phyloP scores from a whole-genome alignment of 2,888 invertebrate genomes.

The Anodontia alba region DNA sequence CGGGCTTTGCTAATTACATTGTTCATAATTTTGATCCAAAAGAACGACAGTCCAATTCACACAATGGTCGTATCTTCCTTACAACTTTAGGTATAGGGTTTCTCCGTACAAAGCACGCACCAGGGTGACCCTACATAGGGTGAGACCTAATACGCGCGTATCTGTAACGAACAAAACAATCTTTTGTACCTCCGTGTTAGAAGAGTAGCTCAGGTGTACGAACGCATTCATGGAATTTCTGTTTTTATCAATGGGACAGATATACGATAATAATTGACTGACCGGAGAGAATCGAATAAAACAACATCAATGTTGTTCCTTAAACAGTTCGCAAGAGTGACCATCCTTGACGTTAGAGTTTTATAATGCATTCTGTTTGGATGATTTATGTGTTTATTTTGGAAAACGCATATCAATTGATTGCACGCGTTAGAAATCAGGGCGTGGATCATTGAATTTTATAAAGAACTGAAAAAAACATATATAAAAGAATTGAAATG shows the following conservation, averaged over 20 bases:
- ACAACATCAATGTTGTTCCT: slow-evolving; percentile 12
- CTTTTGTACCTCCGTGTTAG: slow-evolving; percentile 10
- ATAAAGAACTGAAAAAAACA: no score
- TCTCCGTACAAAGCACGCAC: slow-evolving; percentile 50
- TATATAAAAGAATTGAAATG: no score
- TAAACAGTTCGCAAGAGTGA: neutral
- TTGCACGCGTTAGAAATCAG: neutral
- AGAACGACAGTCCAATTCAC: slow-evolving; percentile 54
- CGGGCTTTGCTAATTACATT: slow-evolving; percentile 45
- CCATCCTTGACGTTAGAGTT: neutral
- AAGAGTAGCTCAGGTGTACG: slow-evolving; percentile 5
- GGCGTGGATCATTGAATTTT: neutral
- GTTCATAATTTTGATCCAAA: slow-evolving; percentile 45
- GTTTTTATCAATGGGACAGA: slow-evolving; percentile 13
- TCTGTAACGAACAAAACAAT: neutral
- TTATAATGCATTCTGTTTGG: neutral
- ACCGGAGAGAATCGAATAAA: neutral
- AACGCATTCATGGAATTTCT: slow-evolving; percentile 12
- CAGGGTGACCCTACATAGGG: slow-evolving; percentile 34
- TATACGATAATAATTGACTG: slow-evolving; percentile 11
- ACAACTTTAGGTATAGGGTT: slow-evolving; percentile 38
- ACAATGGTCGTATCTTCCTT: slow-evolving; percentile 45
- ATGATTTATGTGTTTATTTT: slow-evolving; percentile 1
- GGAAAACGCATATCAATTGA: neutral
- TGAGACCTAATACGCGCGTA: slow-evolving; percentile 3